Conservation (phyloP, 2,797 vertebrate genomes). For the Sebastes goodei region DNA sequence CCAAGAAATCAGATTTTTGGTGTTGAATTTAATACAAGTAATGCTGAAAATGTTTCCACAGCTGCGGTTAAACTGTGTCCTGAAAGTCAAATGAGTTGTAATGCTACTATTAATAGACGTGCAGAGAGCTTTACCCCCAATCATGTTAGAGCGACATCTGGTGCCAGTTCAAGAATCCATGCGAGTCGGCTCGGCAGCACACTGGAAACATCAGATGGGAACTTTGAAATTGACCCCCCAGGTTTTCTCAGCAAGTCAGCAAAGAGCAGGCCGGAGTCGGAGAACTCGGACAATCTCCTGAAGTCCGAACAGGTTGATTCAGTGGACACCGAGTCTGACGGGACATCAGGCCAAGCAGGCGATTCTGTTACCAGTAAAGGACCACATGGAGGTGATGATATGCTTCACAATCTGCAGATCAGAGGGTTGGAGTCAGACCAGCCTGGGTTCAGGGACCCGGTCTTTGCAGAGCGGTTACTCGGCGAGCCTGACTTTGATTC, state of each 20-base stretch:
- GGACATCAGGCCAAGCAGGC: not conserved
- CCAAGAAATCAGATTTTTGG: not conserved
- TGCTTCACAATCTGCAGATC: constrained; percentile 4
- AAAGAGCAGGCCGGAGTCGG: not conserved
- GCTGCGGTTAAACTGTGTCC: not conserved
- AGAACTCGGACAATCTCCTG: not conserved
- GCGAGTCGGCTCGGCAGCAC: not conserved
- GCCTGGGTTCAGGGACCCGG: not conserved
- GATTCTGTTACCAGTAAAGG: not conserved
- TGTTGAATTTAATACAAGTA: not conserved
- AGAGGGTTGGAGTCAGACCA: constrained; percentile 1
- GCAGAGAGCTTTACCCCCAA: not conserved
- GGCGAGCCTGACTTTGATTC: constrained; percentile 1
- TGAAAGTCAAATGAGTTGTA: not conserved
- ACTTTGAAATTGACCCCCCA: not conserved
- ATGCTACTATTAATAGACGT: not conserved
- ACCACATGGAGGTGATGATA: not conserved
- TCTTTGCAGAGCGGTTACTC: not conserved
- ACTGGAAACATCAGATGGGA: not conserved
- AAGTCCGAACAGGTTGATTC: not conserved
- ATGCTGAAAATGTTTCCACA: not conserved
- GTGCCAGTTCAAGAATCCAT: not conserved
- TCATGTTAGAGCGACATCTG: not conserved
- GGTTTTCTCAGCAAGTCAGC: not conserved
- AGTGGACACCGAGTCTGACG: not conserved